Base-by-base conservation (phyloP, 2,113 vertebrate species). In the Microcebus murinus region DNA sequence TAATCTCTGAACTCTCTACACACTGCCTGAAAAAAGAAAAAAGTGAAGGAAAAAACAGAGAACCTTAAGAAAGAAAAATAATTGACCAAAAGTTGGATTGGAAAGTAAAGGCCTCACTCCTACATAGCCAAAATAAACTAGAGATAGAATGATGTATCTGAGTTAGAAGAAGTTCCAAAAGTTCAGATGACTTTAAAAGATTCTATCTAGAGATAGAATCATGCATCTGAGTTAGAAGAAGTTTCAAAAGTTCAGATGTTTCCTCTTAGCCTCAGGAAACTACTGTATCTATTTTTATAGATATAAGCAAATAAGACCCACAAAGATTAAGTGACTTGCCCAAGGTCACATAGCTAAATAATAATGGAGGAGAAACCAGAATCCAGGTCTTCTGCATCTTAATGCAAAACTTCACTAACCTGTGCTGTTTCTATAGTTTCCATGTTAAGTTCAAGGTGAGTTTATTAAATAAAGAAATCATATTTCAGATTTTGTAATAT, bases 401-500 rank as follows among this genome's bases (percentile, higher is more conserved):
- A 90, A 91, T 70, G 36, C 8, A 87, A 96, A 84, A 73, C 9
- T 77, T 52, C 39, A 82, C 39, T 70, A 87, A 80, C 8, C 67
- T 88, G 85, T 10, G 6, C 52, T 73, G 36, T 67, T 74, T 87
- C 57, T 82, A 12, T 25, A 86, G 57, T 73, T 94, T 63, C 50
- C 63, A 59, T 45, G 13, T 85, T 89, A 96, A 85, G 4, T 94
- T 85, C 74, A 92, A 55, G 45, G 23, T 17, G 36, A 76, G 11
- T 87, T 94, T 73, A 93, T 85, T 81, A 91, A 94, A 90, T 63
- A 74, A 94, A 89, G 55, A 97, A 79, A 88, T 68, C 25, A 71
- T 59, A 70, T 57, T 90, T 93, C 31, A 93, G 27, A 82, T 91
- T 71, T 82, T 87, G 27, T 91, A 25, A 74, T 31, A 61, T 77